Evolutionary conservation across 1,140 invertebrate genomes (phyloP), one percentile per base, ranked within the genome.

Genomic region (Drosophila rhopaloa): DNA sequence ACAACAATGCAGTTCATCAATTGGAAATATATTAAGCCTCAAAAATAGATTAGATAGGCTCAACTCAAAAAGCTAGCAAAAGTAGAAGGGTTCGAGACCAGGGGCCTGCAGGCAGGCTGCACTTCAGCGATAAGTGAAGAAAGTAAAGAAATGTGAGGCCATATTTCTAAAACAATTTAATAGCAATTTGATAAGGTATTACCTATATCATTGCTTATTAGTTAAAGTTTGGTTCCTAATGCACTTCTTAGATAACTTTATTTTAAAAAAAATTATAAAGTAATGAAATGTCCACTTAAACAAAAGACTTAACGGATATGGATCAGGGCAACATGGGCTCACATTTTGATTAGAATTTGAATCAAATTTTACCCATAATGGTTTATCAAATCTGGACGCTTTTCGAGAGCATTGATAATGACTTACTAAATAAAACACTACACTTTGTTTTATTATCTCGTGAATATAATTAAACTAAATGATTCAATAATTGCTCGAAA

Each of bases 11-110:
- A 65, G 50, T 16, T 37, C 38, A 62, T 66, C 59, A 62, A 71
- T 75, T 73, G 61, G 56, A 47, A 86, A 85, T 63, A 71, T 61
- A 79, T 59, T 75, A 81, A 48, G 57, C 32, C 55, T 7, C 24
- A 2, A 24, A 24, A 24, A 24, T 24, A 24, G 24, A 24, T 24
- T 24, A 24, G 24, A 24, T 24, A 24, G 24, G 24, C 24, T 24
- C 24, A 24, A 24, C 24, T 24, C 24, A 24, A 24, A 4, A 24
- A 24, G 24, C 24, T 24, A 24, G 4, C 24, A 24, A 24, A 24
- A 24, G 4, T 24, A 24, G 4, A 4, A 4, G 24, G 24, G 44
- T 41, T 46, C 9, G 35, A 41, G 14, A 48, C 48, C 13, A 58
- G 14, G 40, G 53, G 19, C 47, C 29, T 63, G 40, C 63, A 62